Percentiles rank a stretch among this genome's conserved stretches.
Evolutionary conservation across 2,888 invertebrate species (phyloP).

Genomic region (Pyralis farinalis): DNA sequence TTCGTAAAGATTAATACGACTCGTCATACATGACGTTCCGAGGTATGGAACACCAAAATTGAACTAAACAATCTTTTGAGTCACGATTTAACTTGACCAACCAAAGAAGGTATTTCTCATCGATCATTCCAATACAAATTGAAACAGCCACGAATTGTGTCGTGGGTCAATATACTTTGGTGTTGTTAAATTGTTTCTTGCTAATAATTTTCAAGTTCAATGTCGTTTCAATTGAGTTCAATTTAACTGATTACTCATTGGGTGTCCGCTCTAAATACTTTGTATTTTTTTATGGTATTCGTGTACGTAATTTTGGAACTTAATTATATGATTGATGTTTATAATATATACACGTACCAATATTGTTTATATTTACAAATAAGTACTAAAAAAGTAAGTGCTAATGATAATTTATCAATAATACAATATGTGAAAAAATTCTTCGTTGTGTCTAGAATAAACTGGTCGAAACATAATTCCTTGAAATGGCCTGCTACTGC

Average conservation of each 20-base stretch:
- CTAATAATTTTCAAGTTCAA: constrained; percentile 52
- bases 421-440: too few species aligned
- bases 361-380: too few species aligned
- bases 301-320: too few species aligned
- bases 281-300: constrained; percentile 5
- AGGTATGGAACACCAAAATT: constrained; percentile 50
- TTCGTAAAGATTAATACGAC: constrained; percentile 73
- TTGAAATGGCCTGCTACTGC: too few species aligned
- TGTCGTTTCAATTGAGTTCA: constrained; percentile 45
- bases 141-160: constrained; percentile 10
- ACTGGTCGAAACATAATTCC: too few species aligned
- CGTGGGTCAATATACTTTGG: constrained; percentile 30
- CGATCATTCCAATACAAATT: constrained; percentile 9
- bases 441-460: too few species aligned
- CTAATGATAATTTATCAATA: too few species aligned
- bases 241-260: constrained; percentile 27
- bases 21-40: constrained; percentile 65
- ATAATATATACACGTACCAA: too few species aligned
- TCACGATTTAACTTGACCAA: constrained; percentile 42
- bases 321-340: too few species aligned
- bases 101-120: constrained; percentile 24
- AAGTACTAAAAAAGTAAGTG: too few species aligned
- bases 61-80: constrained; percentile 54
- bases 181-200: constrained; percentile 29
- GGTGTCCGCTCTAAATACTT: constrained; percentile 8